phyloP scores from a whole-genome alignment of 2,113 vertebrate genomes.

The Nerophis lumbriciformis region DNA sequence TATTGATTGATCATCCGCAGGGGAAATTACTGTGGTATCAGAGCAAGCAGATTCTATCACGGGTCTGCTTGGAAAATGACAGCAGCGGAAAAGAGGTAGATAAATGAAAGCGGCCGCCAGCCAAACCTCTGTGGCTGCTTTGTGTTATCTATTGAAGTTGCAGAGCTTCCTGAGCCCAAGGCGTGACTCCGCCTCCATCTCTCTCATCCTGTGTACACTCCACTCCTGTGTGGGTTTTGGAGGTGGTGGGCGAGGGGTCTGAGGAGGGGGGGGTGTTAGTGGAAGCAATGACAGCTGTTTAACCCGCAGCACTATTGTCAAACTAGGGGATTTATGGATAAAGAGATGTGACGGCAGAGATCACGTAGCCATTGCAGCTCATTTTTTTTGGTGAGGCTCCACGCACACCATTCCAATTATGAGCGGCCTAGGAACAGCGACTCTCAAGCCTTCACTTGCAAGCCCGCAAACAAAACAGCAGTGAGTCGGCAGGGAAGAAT shows the following conservation, averaged over 20 bases:
- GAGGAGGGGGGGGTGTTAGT: not conserved
- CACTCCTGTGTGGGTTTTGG: constrained; percentile 21
- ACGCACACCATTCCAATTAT: constrained; percentile 9
- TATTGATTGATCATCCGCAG: constrained; percentile 62
- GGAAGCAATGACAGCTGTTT: constrained; percentile 62
- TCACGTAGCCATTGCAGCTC: constrained; percentile 8
- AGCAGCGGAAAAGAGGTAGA: constrained; percentile 20
- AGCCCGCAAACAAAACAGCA: constrained; percentile 28
- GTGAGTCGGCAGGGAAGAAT: constrained; percentile 20
- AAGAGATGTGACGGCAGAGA: constrained; percentile 34
- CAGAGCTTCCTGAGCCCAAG: constrained; percentile 38
- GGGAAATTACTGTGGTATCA: constrained; percentile 69
- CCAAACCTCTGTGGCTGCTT: constrained; percentile 28
- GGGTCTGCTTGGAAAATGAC: constrained; percentile 58
- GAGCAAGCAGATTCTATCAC: constrained; percentile 47
- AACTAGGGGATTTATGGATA: constrained; percentile 51
- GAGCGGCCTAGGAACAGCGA: constrained; percentile 28
- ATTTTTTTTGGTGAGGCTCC: not conserved
- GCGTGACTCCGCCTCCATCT: constrained; percentile 28
- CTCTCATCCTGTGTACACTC: constrained; percentile 49
- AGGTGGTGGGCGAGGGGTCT: not conserved
- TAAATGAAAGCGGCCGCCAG: constrained; percentile 16
- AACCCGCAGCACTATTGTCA: constrained; percentile 54
- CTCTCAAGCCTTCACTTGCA: constrained; percentile 30
- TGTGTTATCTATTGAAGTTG: constrained; percentile 51